Percentiles rank a stretch among this genome's conserved stretches.
Evolutionary conservation across 2,113 vertebrate genomes (phyloP).

Genomic region (Rhinichthys klamathensis): DNA sequence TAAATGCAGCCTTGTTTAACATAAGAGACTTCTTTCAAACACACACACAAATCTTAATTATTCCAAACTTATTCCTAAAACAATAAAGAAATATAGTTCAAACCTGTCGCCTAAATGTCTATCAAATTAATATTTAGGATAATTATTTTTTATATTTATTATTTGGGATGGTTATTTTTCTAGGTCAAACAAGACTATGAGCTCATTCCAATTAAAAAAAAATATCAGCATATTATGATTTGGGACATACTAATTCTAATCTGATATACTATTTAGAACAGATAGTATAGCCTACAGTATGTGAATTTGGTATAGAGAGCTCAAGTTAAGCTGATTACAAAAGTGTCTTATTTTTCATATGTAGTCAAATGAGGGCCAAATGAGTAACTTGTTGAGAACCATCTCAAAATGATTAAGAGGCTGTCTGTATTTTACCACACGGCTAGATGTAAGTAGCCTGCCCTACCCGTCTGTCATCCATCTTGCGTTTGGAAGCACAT

Average conservation of each 20-base stretch:
- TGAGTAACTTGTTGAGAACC: not conserved
- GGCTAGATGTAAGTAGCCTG: not conserved
- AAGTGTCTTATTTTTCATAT: not conserved
- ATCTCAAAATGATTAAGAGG: not conserved
- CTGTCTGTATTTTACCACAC: constrained; percentile 8
- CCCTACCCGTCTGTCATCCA: not conserved
- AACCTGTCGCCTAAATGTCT: not conserved
- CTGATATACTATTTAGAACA: not conserved
- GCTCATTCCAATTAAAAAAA: not conserved
- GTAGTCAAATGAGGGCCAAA: not conserved
- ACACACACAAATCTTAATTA: too few relatives aligned
- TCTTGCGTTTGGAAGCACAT: constrained; percentile 3
- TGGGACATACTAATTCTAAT: not conserved
- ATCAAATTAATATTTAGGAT: not conserved
- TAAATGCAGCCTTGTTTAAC: too few relatives aligned
- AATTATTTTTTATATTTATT: not conserved
- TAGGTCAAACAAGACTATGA: not conserved
- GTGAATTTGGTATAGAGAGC: not conserved
- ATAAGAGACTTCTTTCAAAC: too few relatives aligned
- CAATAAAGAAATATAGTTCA: not conserved
- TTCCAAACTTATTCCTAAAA: not conserved
- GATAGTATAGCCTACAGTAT: not conserved
- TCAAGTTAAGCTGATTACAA: constrained; percentile 1
- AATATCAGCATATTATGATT: not conserved
- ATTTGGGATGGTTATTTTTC: not conserved